Evolutionary conservation across 1,140 invertebrate species (phyloP).

Genomic region (Lasioglossum albipes): DNA sequence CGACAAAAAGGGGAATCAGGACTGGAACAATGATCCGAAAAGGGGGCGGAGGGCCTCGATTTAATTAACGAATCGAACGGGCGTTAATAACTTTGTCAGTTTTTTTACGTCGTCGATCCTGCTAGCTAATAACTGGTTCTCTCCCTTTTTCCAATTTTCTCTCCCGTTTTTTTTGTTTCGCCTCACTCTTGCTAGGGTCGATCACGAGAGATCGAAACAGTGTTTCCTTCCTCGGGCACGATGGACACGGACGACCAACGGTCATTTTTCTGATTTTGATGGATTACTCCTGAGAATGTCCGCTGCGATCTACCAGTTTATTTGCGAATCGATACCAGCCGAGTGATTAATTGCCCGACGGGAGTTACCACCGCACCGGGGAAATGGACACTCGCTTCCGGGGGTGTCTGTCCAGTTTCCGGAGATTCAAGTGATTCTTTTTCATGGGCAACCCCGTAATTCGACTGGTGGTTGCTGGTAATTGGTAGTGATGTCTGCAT

Average conservation of each 20-base stretch:
- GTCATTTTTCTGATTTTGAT: constrained; percentile 46
- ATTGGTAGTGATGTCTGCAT: too few species aligned
- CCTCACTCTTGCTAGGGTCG: constrained; percentile 4
- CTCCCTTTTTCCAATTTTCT: not conserved
- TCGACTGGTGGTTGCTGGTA: not conserved
- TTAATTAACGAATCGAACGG: constrained; percentile 58
- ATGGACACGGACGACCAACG: not conserved
- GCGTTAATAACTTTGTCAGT: constrained; percentile 64
- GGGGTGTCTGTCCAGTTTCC: constrained; percentile 19
- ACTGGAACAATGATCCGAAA: not conserved
- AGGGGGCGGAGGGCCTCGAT: constrained; percentile 22
- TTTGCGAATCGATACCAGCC: constrained; percentile 37
- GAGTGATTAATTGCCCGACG: constrained; percentile 35
- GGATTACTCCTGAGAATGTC: constrained; percentile 32
- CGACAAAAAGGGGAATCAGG: not conserved
- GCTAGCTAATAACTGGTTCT: not conserved
- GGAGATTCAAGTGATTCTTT: constrained; percentile 3
- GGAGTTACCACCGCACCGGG: not conserved
- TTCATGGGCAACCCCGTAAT: not conserved
- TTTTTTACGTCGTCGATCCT: constrained; percentile 12
- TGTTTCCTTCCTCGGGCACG: constrained; percentile 8
- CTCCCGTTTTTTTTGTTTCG: not conserved
- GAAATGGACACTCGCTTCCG: constrained; percentile 3
- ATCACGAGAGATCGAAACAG: constrained; percentile 23
- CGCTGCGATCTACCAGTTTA: constrained; percentile 33